Base-by-base conservation (phyloP, 2,888 invertebrate species). In the Ormyrus thymus region DNA sequence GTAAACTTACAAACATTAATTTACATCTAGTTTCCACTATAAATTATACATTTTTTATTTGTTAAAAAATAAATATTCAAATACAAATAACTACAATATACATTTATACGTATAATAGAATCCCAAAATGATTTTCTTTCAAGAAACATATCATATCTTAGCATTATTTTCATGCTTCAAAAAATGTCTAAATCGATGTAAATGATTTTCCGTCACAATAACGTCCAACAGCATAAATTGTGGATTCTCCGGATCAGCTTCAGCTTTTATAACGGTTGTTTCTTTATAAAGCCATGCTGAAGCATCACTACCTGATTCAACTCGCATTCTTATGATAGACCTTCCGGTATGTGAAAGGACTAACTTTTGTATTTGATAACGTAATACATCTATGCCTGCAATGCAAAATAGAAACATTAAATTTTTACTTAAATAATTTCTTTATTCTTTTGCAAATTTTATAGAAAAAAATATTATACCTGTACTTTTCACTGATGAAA, bases 201-300 rank as follows among this genome's bases (percentile, higher is more conserved):
- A 87, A 77, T 91, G 91, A 2, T 90, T 85, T 62, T 92, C 89
- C 6, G 93, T 92, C 65, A 94, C 92, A 11, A 94, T 90, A 4
- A 93, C 92, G 82, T 92, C 90, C 78, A 94, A 88, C 15, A 93
- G 87, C 70, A 93, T 88, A 81, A 91, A 91, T 82, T 94, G 92
- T 3, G 88, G 84, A 86, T 93, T 88, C 8, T 90, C 84, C 0
- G 90, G 86, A 88, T 93, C 93, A 5, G 91, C 90, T 53, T 87
- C 85, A 1, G 91, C 90, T 13, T 90, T 86, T 3, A 91, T 90
- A 4, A 95, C 93, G 0, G 93, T 92, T 0, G 93, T 90, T 86
- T 94, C 92, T 85, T 93, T 93, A 83, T 93, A 92, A 43, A 95
- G 86, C 94, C 95, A 95, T 0, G 91, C 89, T 85, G 91, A 91